These are phyloP conservation scores for Bembecia ichneumoniformis DNA, from an alignment of 2,888 invertebrate species.

Conservation along the genomic window DNA sequence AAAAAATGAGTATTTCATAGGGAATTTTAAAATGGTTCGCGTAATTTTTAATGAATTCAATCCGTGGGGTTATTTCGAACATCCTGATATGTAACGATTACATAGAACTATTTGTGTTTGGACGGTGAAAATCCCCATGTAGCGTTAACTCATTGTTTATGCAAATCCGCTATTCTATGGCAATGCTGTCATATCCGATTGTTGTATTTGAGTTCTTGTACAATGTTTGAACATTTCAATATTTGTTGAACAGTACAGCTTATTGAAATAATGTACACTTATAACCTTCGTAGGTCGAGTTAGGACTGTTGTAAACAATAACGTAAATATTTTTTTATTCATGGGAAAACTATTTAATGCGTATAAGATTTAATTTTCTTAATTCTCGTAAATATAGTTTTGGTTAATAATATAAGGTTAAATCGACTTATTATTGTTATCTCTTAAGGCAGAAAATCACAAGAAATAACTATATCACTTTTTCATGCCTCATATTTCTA, in stretches of 20 bases:
- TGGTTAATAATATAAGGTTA: too few relatives aligned
- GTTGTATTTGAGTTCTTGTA: slow-evolving; percentile 9
- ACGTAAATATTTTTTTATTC: too few relatives aligned
- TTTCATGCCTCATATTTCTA: too few relatives aligned
- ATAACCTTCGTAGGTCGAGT: not conserved
- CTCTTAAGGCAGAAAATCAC: too few relatives aligned
- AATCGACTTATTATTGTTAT: too few relatives aligned
- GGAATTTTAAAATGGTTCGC: slow-evolving; percentile 31
- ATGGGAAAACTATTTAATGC: too few relatives aligned
- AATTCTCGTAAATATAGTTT: too few relatives aligned
- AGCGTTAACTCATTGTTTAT: slow-evolving; percentile 37
- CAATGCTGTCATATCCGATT: slow-evolving; percentile 30
- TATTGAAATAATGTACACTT: not conserved
- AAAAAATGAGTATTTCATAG: slow-evolving; percentile 40
- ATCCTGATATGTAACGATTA: slow-evolving; percentile 49
- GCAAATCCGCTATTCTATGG: slow-evolving; percentile 38
- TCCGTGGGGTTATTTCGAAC: slow-evolving; percentile 37
- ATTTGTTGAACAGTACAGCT: not conserved
- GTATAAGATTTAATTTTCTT: too few relatives aligned
- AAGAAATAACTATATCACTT: too few relatives aligned
- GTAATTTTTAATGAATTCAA: slow-evolving; percentile 28
- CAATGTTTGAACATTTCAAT: slow-evolving; percentile 1
- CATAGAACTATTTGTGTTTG: slow-evolving; percentile 35
- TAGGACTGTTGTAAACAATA: too few relatives aligned
- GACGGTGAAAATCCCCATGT: slow-evolving; percentile 45